Base-by-base conservation (phyloP, 92 coral and sea anemone genomes). In the Phenganax marumi region DNA sequence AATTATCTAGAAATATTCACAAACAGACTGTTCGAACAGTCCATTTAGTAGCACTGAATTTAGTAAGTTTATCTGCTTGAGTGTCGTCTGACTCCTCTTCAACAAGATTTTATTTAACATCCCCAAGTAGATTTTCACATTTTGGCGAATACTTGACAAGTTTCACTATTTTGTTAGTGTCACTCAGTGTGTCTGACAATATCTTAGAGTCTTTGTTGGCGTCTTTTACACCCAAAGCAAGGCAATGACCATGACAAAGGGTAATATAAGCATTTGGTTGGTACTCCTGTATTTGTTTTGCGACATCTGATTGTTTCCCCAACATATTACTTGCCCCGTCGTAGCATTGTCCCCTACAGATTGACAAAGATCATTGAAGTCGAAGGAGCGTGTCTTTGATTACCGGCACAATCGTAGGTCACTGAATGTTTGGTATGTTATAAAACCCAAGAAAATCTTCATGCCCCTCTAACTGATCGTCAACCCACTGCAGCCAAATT, bases 261-360 rank as follows among this genome's bases (percentile, higher is more conserved):
- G 86, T 90, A 68, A 91, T 21, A 74, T 85, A 88, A 64, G 93
- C 91, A 75, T 90, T 90, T n/a, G 93, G 88, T 71, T 90, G 89
- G 76, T 83, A 54, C 10, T 90, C 84, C 64, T 85, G 73, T 77
- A 88, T 90, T 86, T 85, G 55, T 52, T 84, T 85, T 58, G 90
- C 88, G 50, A 81, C 89, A 8, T 87, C 87, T 3, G 81, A 75
- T 83, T 88, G 85, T 54, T 65, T 73, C 47, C 93, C 91, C 81
- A 85, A 88, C 93, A 90, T 90, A 77, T 88, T 85, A 56, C 93
- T 90, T 55, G 90, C 91, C 17, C 90, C 91, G 61, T 88, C 93
- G 26, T 82, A 88, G 70, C 93, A 90, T 69, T 90, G 91, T 23
- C 93, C 89, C 56, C 91, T 85, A 49, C 86, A 85, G 68, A 80